Evolutionary conservation across 2,113 vertebrate genomes (phyloP), one percentile per base, ranked within the genome.

Genomic region (Actinemys pallida): DNA sequence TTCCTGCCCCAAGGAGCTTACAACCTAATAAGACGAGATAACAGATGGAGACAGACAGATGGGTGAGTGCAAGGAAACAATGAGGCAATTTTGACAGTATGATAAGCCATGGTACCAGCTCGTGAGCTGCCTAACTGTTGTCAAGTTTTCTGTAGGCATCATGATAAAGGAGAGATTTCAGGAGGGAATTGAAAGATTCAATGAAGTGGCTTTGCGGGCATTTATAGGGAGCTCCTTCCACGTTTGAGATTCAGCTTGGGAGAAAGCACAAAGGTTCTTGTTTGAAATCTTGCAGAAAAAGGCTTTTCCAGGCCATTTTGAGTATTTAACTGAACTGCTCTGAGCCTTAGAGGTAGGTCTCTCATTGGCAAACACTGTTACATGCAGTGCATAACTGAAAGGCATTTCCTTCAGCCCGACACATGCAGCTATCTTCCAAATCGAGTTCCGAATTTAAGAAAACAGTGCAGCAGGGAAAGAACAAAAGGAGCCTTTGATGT

Each of bases 401-500:
- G 57, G 22, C 72, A 91, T 57, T 81, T 65, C 94, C 87, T 69
- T 39, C 90, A 76, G 53, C 88, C 89, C 91, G 3, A 12, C 62
- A 65, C 85, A 84, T 0, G 22, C 35, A 79, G 83, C 17, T 54
- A 53, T 93, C 89, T 92, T 93, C 16, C 0, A 76, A 80, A 53
- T 83, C 83, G 89, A 81, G 54, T 24, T 87, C 83, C 9, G 62
- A 82, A 42, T 5, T 79, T 50, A 49, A 90, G 53, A 84, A 49
- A 93, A 78, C 1, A 72, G 57, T 76, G 80, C 62, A 39, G 25
- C 0, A 16, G 84, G 93, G 90, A 81, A 35, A 84, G 96, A 97
- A 97, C 94, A 97, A 97, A 97, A 94, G 93, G 91, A 89, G 82
- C 24, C 94, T 98, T 98, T 98, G 97, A 97, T 97, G 97, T 90